Evolutionary conservation across 1,140 invertebrate genomes (phyloP).

Genomic region (Cyclina sinensis): DNA sequence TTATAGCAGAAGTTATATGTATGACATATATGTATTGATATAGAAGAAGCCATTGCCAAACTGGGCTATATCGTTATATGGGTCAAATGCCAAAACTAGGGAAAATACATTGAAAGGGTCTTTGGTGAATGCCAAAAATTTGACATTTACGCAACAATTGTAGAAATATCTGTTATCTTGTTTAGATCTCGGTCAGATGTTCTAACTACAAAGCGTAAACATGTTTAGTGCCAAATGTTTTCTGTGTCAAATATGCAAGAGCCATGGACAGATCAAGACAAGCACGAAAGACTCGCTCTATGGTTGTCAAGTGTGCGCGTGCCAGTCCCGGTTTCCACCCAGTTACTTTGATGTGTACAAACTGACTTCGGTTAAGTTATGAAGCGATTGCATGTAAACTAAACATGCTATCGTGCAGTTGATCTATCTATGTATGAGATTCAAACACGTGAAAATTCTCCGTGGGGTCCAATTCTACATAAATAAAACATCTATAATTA

Average conservation of each 20-base stretch:
- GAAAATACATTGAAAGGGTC: no score
- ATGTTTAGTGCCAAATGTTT: background rate
- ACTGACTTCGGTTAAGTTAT: background rate
- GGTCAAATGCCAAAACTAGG: no score
- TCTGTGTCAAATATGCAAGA: constrained; percentile 4
- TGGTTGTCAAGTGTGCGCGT: background rate
- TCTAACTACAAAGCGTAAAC: background rate
- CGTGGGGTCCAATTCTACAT: background rate
- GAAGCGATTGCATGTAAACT: constrained; percentile 1
- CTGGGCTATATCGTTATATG: no score
- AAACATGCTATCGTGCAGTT: background rate
- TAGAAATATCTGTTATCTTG: background rate
- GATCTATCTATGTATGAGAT: background rate
- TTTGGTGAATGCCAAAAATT: no score
- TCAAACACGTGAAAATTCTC: constrained; percentile 18
- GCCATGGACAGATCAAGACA: background rate
- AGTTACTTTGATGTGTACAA: background rate
- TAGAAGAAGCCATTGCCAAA: no score
- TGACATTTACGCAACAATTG: no score
- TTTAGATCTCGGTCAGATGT: background rate
- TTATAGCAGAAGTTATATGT: no score
- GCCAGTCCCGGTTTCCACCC: background rate
- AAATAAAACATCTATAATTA: constrained; percentile 6
- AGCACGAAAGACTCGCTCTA: background rate
- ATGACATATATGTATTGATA: no score